Evolutionary conservation across 2,888 invertebrate species (phyloP).

Genomic region (Sarcophaga variegata): DNA sequence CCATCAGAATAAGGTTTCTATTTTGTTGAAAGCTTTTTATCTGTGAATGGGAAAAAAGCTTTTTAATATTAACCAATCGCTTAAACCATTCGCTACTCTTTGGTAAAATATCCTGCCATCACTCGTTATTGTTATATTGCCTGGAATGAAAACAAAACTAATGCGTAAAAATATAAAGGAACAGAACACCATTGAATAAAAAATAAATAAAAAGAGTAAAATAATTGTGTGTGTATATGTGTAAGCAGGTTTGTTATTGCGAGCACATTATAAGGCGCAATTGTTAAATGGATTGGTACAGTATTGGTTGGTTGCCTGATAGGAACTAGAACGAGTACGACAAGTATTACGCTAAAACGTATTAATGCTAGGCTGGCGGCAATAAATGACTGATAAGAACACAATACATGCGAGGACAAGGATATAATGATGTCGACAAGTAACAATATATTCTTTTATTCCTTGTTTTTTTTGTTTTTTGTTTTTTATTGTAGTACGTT

Average conservation of each 20-base stretch:
- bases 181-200: background rate
- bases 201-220: background rate
- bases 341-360: conserved; percentile 40
- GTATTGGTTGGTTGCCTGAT: conserved; percentile 22
- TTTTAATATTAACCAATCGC: too few species aligned
- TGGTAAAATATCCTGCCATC: background rate
- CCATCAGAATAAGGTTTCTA: too few species aligned
- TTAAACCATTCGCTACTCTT: background rate
- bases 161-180: conserved; percentile 27
- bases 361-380: conserved; percentile 48
- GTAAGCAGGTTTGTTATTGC: background rate
- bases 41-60: too few species aligned
- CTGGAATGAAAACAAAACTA: conserved; percentile 41
- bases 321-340: background rate
- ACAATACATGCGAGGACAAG: conserved; percentile 22
- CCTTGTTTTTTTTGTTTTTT: conserved; percentile 22
- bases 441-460: conserved; percentile 42
- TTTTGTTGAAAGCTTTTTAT: too few species aligned
- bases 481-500: background rate
- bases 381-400: conserved; percentile 42
- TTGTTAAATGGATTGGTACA: conserved; percentile 53
- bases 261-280: conserved; percentile 55
- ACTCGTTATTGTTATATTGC: background rate
- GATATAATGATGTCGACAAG: conserved; percentile 35
- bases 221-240: background rate